These are phyloP conservation scores for Manduca sexta DNA, from an alignment of 1,140 invertebrate species.

Conservation along the genomic window DNA sequence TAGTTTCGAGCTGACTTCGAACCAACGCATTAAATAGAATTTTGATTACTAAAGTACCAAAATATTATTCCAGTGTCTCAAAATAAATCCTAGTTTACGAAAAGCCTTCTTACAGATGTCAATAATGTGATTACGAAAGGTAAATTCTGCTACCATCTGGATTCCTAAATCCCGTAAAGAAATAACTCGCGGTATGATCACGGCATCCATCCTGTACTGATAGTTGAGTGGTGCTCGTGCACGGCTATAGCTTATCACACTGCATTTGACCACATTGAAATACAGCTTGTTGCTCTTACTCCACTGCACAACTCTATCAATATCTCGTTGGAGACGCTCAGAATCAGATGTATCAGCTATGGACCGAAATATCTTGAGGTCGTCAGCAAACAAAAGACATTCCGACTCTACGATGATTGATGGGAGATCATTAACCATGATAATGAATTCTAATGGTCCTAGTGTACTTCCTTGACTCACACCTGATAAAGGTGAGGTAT, in stretches of 20 bases:
- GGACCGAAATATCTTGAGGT: slow-evolving; percentile 17
- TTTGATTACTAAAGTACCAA: too few relatives aligned
- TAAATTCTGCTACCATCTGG: not conserved
- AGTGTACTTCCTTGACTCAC: slow-evolving; percentile 26
- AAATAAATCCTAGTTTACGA: slow-evolving; percentile 15
- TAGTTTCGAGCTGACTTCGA: too few relatives aligned
- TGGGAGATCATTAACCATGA: slow-evolving; percentile 27
- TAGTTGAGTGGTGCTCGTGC: slow-evolving; percentile 8
- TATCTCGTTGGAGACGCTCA: slow-evolving; percentile 12
- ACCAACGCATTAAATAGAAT: too few relatives aligned
- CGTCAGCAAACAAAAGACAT: slow-evolving; percentile 25
- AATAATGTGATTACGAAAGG: slow-evolving; percentile 13
- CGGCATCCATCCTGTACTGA: not conserved
- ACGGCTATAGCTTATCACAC: slow-evolving; percentile 12
- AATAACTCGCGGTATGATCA: not conserved
- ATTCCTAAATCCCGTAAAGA: slow-evolving; percentile 18
- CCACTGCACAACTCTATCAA: slow-evolving; percentile 22
- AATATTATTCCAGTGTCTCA: not conserved
- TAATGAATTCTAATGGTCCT: slow-evolving; percentile 17
- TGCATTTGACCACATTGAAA: slow-evolving; percentile 24
- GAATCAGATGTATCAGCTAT: slow-evolving; percentile 10
- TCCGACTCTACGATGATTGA: not conserved
- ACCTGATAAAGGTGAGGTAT: slow-evolving; percentile 20
- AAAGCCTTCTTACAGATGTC: slow-evolving; percentile 16
- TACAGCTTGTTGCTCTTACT: slow-evolving; percentile 18